Evolutionary conservation across 1,140 invertebrate species (phyloP), one percentile per base, ranked within the genome.

Genomic region (Diabrotica undecimpunctata): DNA sequence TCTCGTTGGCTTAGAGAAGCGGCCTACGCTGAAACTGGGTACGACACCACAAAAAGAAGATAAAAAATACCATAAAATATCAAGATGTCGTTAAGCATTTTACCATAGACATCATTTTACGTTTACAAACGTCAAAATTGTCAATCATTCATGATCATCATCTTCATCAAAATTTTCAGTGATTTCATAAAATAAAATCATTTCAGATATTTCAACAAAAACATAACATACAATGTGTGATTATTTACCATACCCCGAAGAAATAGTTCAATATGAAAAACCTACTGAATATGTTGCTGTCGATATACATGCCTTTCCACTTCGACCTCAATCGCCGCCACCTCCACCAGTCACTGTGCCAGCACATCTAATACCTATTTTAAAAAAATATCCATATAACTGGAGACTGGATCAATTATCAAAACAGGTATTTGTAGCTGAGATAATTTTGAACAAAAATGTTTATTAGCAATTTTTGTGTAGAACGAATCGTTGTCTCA

Each of bases 321-420:
- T 62, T 6, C 54, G 62, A 10, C 36, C 25, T 0, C 54, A 54
- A 38, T 65, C 61, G 2, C 60, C 64, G 3, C 37, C 37, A 13
- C 61, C 61, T 4, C 61, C 61, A 10, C 51, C 51, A 0, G 51
- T 39, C 7, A 12, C 12, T 5, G 64, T 71, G n/a, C 61, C 66
- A 13, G 54, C 52, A 6, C 69, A 71, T 51, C 41, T 68, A 5
- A 14, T 69, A 36, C 55, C 54, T 6, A 64, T 69, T 12, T 58
- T 71, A 60, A 62, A 54, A 50, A 71, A 71, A 59, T 71, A 71
- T 53, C 66, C 66, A 53, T 62, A 66, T 57, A 71, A 71, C 53
- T 71, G 69, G 69, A 53, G 69, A 55, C 14, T 71, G 38, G 57
- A 66, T 10, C 66, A 69, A 35, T 36, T 71, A n/a, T 61, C 67